These are phyloP conservation scores for Cyprinodon variegatus DNA, from an alignment of 2,113 vertebrate genomes.

Conservation along the genomic window DNA sequence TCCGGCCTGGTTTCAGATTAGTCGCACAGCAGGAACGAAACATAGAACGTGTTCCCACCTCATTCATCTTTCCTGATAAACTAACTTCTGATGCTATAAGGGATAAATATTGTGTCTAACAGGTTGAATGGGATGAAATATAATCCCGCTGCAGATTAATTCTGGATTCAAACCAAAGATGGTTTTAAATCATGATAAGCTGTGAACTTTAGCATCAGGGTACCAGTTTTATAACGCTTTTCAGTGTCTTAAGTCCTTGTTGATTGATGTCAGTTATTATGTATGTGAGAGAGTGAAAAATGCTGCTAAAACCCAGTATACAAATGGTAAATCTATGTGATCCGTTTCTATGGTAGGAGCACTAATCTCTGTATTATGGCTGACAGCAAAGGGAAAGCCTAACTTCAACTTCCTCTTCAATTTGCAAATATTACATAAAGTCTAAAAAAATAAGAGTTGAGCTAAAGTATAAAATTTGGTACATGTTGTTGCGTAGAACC, in stretches of 20 bases:
- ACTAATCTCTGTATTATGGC: background rate
- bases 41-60: background rate
- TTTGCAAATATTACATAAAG: background rate
- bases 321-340: background rate
- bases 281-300: background rate
- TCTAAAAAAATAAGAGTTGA: background rate
- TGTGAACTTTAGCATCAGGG: background rate
- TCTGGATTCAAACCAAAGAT: conserved; percentile 4
- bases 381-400: background rate
- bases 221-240: background rate
- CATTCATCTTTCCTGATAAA: background rate
- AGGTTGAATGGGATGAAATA: background rate
- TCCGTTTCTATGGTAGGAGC: background rate
- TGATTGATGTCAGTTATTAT: background rate
- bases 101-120: background rate
- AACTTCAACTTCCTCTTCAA: background rate
- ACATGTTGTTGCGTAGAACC: too few species aligned
- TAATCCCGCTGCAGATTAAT: conserved; percentile 17
- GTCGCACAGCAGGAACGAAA: background rate
- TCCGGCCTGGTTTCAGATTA: conserved; percentile 11
- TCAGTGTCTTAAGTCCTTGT: background rate
- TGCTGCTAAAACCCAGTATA: conserved; percentile 1
- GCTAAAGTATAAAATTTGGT: background rate
- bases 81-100: conserved; percentile 7
- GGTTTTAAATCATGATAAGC: background rate